Base-by-base conservation (phyloP, 2,888 invertebrate species). In the Sminthurinus aureus region DNA sequence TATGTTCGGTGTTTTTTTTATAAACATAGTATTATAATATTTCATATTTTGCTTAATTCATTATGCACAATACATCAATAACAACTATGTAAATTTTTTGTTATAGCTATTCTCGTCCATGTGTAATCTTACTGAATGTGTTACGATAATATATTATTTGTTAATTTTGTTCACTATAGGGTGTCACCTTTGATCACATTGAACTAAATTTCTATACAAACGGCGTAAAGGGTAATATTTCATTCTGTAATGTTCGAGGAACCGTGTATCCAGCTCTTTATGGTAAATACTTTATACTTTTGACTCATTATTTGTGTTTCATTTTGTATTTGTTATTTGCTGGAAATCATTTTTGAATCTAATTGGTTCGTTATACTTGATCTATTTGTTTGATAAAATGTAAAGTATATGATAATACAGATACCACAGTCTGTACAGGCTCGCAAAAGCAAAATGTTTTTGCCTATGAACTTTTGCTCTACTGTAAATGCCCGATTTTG, bases 181-280 rank as follows among this genome's bases (percentile, higher is more conserved):
- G 99, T 38, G 92, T 99, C 64, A 95, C 97, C 0, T 99, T 96
- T 90, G 98, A 99, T 90, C 99, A 99, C 90, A 94, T 98, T 84
- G 97, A 99, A 89, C 91, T 99, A 84, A 97, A 96, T 90, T 98
- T 99, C 92, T 98, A 94, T 91, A 91, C 98, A 69, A 99, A 99
- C 91, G 98, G 98, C 1, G 95, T 94, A 89, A 94, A 94, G 89
- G 92, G 97, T 89, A 96, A 97, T 89, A 93, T 94, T 89, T 95
- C 97, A 24, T 93, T 98, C 74, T 93, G 95, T 86, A 97, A 96
- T 91, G 94, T 98, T 86, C 96, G 95, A 90, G 98, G 96, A 86
- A 95, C 96, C 0, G 94, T 97, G 0, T 98, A 94, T 91, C 98
- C 98, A 51, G 95, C 96, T 50, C 93, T 98, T 84, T 98, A 96